phyloP scores from a whole-genome alignment of 1,140 invertebrate genomes.

The Manduca sexta region DNA sequence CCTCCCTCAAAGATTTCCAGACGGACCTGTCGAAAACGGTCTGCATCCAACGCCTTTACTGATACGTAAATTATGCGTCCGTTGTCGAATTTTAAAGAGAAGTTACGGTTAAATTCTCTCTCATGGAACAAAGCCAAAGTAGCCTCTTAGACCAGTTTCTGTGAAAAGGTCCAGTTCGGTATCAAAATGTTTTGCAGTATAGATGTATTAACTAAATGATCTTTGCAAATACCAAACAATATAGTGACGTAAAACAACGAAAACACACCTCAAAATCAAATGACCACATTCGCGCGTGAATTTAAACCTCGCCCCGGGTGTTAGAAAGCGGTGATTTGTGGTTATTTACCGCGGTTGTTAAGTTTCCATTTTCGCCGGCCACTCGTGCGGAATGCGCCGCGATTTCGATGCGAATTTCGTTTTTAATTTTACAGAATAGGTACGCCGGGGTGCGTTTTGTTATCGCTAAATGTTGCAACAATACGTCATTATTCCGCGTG shows the following conservation, averaged over 20 bases:
- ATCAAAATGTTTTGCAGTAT: no score
- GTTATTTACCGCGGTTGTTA: constrained; percentile 69
- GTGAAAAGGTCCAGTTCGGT: no score
- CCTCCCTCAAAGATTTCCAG: no score
- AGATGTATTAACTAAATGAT: no score
- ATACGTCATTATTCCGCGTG: neutral
- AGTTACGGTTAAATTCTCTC: no score
- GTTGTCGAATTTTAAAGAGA: no score
- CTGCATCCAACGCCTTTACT: no score
- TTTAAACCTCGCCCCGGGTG: constrained; percentile 65
- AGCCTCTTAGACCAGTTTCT: no score
- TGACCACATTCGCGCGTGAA: constrained; percentile 54
- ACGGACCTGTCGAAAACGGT: no score
- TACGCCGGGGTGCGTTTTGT: constrained; percentile 13
- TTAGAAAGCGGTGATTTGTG: constrained; percentile 67
- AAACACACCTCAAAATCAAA: constrained; percentile 19
- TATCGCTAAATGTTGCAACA: constrained; percentile 1
- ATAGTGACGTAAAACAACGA: neutral
- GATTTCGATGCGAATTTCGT: constrained; percentile 55
- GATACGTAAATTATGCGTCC: no score
- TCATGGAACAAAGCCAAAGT: no score
- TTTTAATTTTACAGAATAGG: constrained; percentile 66
- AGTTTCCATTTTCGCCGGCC: constrained; percentile 55
- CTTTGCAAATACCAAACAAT: neutral
- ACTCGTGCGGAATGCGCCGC: constrained; percentile 57